Evolutionary conservation across 2,888 invertebrate species (phyloP).

Genomic region (Fabriciana adippe): DNA sequence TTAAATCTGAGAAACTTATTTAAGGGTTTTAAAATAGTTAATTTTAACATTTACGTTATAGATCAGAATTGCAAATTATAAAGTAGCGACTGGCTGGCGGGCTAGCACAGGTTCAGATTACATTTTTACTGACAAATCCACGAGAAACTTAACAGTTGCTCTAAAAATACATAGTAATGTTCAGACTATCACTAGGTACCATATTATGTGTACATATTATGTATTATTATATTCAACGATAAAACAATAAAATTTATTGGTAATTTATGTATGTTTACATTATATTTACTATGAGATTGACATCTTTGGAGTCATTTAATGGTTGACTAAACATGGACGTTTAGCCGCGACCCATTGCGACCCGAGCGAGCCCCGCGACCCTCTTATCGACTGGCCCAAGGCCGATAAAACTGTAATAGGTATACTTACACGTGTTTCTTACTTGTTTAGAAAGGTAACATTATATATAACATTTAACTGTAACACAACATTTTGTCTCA

Average conservation of each 20-base stretch:
- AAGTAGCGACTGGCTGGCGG: too few relatives aligned
- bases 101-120: too few relatives aligned
- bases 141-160: too few relatives aligned
- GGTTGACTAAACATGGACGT: slow-evolving; percentile 26
- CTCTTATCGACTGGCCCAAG: slow-evolving; percentile 22
- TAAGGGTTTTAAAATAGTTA: too few relatives aligned
- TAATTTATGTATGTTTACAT: slow-evolving; percentile 7
- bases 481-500: background rate
- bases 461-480: background rate
- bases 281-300: slow-evolving; percentile 5
- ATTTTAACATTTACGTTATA: too few relatives aligned
- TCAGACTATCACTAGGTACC: too few relatives aligned
- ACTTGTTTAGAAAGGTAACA: background rate
- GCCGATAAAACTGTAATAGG: slow-evolving; percentile 23
- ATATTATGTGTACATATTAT: too few relatives aligned
- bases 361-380: slow-evolving; percentile 10
- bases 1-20: too few relatives aligned
- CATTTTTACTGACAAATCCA: too few relatives aligned
- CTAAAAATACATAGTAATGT: too few relatives aligned
- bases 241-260: background rate
- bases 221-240: background rate
- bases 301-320: slow-evolving; percentile 23
- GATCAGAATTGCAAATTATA: too few relatives aligned
- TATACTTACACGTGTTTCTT: slow-evolving; percentile 28
- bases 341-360: slow-evolving; percentile 24